Evolutionary conservation across 1,140 invertebrate species (phyloP).

Genomic region (Neodiprion virginianus): DNA sequence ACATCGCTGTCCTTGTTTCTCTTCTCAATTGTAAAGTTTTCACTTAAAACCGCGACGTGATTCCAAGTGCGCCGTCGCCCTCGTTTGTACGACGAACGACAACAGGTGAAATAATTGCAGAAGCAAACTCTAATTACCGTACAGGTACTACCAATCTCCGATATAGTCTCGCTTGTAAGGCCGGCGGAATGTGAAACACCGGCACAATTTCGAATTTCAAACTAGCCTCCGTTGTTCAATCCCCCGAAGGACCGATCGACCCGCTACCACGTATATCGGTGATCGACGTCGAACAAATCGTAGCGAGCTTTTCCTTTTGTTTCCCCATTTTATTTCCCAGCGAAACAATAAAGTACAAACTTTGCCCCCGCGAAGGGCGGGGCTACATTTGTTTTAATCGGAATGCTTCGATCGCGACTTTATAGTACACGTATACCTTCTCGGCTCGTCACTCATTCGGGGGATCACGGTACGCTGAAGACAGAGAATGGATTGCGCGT

Average conservation of each 20-base stretch:
- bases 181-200: background rate
- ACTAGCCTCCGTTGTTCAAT: background rate
- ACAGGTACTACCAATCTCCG: background rate
- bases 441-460: background rate
- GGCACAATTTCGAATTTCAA: background rate
- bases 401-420: conserved; percentile 14
- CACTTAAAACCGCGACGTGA: background rate
- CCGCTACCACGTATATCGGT: background rate
- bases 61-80: background rate
- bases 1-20: too few relatives aligned
- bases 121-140: background rate
- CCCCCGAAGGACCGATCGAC: background rate
- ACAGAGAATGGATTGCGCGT: background rate
- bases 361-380: conserved; percentile 14
- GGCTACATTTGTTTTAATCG: conserved; percentile 31
- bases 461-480: background rate
- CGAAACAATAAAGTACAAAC: conserved; percentile 25
- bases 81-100: background rate
- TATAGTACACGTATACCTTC: background rate
- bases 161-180: background rate
- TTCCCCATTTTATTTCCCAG: background rate
- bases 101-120: background rate
- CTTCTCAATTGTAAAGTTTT: background rate
- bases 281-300: background rate
- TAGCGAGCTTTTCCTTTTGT: background rate